Conservation (phyloP, 1,140 invertebrate genomes). For the Wiebesia pumilae region DNA sequence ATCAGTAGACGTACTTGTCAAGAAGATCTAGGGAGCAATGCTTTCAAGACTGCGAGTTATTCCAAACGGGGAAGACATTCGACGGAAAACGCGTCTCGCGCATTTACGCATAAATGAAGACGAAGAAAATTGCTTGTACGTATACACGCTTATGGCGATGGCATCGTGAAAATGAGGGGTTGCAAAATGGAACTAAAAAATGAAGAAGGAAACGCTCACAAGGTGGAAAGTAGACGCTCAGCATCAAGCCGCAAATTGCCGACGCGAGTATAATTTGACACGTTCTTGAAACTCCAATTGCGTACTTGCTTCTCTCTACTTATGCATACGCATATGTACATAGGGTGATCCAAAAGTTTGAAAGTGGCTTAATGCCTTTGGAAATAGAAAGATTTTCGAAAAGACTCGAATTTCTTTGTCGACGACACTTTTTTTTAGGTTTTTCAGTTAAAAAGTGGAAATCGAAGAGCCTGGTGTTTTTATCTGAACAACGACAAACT, state of each 20-base stretch:
- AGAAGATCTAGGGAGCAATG: not conserved
- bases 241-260: constrained; percentile 30
- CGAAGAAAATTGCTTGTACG: constrained; percentile 15
- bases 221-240: constrained; percentile 20
- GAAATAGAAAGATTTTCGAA: not conserved
- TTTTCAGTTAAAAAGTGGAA: not conserved
- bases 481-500: too few relatives aligned
- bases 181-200: not conserved
- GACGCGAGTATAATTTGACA: constrained; percentile 42
- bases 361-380: not conserved
- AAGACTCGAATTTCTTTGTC: not conserved
- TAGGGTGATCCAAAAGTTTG: not conserved
- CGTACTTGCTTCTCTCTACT: not conserved
- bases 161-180: not conserved
- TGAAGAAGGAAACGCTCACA: not conserved
- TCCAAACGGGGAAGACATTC: not conserved
- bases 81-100: not conserved
- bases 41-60: not conserved
- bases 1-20: not conserved
- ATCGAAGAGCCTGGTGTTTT: too few relatives aligned
- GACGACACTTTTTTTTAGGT: not conserved
- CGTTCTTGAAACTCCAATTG: constrained; percentile 37
- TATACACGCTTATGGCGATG: not conserved
- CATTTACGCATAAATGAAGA: constrained; percentile 5
- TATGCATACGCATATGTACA: not conserved